These are phyloP conservation scores for Neoscelio sp. DNA, from an alignment of 2,888 invertebrate genomes.

Conservation along the genomic window DNA sequence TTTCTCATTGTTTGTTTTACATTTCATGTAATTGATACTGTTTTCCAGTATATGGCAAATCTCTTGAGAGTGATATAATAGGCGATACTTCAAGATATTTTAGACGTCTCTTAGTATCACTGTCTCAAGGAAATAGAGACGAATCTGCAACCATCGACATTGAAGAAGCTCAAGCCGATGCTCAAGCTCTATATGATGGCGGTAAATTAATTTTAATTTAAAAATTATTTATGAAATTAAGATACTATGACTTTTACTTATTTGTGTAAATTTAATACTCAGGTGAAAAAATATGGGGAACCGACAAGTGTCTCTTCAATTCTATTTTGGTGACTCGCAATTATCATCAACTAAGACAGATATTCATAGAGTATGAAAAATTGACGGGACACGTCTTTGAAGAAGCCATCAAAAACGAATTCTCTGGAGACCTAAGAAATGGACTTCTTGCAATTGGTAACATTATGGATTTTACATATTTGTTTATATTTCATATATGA, in stretches of 20 bases:
- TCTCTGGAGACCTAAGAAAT: constrained; percentile 90
- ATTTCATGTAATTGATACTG: no score
- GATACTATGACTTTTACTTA: no score
- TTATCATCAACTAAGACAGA: constrained; percentile 86
- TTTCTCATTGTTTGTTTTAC: neutral
- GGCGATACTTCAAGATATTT: constrained; percentile 98
- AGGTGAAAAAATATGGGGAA: constrained; percentile 89
- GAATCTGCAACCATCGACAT: constrained; percentile 91
- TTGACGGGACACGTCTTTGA: constrained; percentile 92
- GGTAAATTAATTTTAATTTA: no score
- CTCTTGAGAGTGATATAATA: constrained; percentile 93
- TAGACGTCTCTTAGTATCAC: constrained; percentile 94
- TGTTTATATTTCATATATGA: no score
- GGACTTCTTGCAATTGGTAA: constrained; percentile 91
- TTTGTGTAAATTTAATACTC: no score
- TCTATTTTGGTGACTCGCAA: constrained; percentile 92
- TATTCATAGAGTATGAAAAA: constrained; percentile 89
- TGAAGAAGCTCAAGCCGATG: constrained; percentile 90
- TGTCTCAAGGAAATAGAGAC: constrained; percentile 87
- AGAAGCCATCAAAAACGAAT: constrained; percentile 91
- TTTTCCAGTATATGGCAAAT: constrained; percentile 90
- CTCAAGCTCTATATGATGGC: constrained; percentile 90
- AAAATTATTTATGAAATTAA: no score
- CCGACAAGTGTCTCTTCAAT: constrained; percentile 95
- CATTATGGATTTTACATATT: no score